These are phyloP conservation scores for Acleris cristana DNA, from an alignment of 2,888 invertebrate species.

Conservation along the genomic window DNA sequence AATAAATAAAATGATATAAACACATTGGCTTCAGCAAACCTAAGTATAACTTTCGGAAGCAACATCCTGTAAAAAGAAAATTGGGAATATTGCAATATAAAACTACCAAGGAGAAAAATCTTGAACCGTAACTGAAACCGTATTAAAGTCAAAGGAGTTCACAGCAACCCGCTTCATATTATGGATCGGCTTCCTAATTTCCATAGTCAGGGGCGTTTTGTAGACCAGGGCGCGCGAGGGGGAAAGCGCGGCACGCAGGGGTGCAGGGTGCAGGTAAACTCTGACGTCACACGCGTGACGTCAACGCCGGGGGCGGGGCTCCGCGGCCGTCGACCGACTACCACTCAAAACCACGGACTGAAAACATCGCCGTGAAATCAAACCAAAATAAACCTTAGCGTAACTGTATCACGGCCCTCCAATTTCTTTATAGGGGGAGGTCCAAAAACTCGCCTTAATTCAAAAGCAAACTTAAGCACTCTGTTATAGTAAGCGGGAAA, in stretches of 20 bases:
- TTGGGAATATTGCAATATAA: too few species aligned
- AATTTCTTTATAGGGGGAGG: neutral
- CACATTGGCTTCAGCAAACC: too few species aligned
- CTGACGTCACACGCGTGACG: conserved; percentile 78
- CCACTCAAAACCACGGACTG: conserved; percentile 32
- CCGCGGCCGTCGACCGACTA: conserved; percentile 64
- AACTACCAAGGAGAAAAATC: too few species aligned
- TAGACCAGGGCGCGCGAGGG: conserved; percentile 50
- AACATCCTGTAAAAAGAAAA: too few species aligned
- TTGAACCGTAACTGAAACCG: neutral
- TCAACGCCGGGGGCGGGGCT: conserved; percentile 67
- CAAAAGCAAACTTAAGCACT: conserved; percentile 32
- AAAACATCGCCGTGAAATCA: conserved; percentile 7
- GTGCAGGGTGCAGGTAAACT: conserved; percentile 59
- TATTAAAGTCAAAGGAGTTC: neutral
- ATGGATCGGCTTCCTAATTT: conserved; percentile 41
- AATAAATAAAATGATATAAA: too few species aligned
- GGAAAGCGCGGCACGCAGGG: conserved; percentile 40
- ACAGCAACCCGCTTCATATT: conserved; percentile 2
- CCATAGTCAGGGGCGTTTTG: conserved; percentile 47
- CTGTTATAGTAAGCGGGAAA: conserved; percentile 33
- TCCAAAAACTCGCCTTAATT: conserved; percentile 11
- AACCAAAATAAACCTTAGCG: conserved; percentile 26
- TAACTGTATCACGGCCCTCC: neutral
- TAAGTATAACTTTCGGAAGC: too few species aligned